phyloP scores from a whole-genome alignment of 2,888 invertebrate genomes.

The Laspeyria flexula region DNA sequence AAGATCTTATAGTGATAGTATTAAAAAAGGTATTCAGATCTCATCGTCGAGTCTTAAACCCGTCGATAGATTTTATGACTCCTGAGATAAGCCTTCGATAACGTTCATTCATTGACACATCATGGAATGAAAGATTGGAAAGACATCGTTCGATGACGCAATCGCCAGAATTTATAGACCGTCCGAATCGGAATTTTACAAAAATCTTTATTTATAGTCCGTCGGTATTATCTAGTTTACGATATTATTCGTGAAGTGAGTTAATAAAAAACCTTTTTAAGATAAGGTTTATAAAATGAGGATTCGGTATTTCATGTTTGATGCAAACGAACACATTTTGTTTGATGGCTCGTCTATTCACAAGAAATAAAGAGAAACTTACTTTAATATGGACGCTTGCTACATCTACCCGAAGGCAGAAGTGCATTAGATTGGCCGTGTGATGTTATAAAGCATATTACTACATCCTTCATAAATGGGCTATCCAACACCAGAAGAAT shows the following conservation, averaged over 20 bases:
- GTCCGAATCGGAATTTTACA: constrained; percentile 5
- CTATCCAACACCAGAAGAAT: too few species aligned
- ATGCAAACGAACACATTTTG: constrained; percentile 7
- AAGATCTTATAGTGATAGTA: neutral
- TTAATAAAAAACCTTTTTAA: constrained; percentile 11
- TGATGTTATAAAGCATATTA: too few species aligned
- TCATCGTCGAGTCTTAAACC: constrained; percentile 4
- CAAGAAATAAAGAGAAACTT: constrained; percentile 1
- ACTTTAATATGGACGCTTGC: too few species aligned
- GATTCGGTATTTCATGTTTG: neutral
- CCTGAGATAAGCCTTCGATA: constrained; percentile 29
- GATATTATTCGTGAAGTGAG: constrained; percentile 8
- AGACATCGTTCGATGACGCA: neutral
- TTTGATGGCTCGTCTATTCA: neutral
- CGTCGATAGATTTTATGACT: constrained; percentile 5
- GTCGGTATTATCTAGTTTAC: constrained; percentile 17
- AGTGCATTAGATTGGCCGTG: too few species aligned
- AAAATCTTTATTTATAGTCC: constrained; percentile 9
- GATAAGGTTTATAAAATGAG: constrained; percentile 11
- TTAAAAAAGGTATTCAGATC: neutral
- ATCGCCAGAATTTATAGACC: constrained; percentile 10
- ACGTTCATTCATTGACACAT: constrained; percentile 26
- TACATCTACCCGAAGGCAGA: too few species aligned
- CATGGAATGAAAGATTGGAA: constrained; percentile 20
- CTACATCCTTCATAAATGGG: too few species aligned